These are phyloP conservation scores for Aquatica leii DNA, from an alignment of 2,888 invertebrate genomes.

Conservation along the genomic window DNA sequence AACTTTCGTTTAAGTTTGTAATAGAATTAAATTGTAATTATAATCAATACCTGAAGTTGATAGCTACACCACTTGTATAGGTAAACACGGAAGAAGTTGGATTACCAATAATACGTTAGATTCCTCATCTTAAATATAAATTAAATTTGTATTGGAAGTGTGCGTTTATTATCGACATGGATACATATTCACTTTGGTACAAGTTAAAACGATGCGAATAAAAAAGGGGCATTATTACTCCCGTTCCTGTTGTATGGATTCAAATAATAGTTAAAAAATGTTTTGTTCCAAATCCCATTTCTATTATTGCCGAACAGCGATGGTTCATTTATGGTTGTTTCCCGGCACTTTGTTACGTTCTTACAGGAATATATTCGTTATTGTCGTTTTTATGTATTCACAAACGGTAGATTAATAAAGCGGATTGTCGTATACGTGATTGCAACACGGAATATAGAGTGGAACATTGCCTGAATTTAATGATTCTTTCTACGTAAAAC, in stretches of 20 bases:
- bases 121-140: no score
- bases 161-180: no score
- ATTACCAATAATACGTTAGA: conserved; percentile 5
- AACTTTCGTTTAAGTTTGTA: background rate
- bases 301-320: conserved; percentile 34
- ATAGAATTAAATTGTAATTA: conserved; percentile 4
- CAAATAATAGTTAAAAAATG: conserved; percentile 36
- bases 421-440: conserved; percentile 41
- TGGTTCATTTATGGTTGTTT: conserved; percentile 35
- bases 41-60: conserved; percentile 10
- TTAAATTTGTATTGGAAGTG: no score
- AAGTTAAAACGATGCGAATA: no score
- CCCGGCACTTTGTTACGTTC: conserved; percentile 36
- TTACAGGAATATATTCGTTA: conserved; percentile 29
- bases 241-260: background rate
- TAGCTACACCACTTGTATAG: conserved; percentile 8
- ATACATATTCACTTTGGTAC: no score
- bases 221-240: no score
- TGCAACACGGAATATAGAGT: conserved; percentile 18
- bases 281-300: conserved; percentile 34
- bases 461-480: conserved; percentile 23
- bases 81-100: conserved; percentile 1
- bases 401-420: conserved; percentile 44
- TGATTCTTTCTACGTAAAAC: conserved; percentile 23
- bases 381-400: conserved; percentile 36